phyloP scores from a whole-genome alignment of 2,113 vertebrate genomes.

The Zonotrichia leucophrys region DNA sequence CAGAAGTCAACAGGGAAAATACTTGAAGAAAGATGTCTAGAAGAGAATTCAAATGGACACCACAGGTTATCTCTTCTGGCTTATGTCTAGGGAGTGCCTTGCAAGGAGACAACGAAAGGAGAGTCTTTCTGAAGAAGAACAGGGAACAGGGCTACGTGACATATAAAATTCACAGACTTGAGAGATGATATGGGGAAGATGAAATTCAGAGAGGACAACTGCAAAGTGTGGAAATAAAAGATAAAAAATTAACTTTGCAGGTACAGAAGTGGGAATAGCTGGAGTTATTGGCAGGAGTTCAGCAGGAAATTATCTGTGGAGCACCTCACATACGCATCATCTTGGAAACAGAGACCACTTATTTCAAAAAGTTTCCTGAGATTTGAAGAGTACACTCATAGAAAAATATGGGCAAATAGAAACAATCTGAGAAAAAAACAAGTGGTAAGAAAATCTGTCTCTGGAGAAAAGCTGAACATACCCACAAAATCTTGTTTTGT shows the following conservation, averaged over 20 bases:
- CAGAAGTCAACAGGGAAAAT: background rate
- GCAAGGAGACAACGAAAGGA: background rate
- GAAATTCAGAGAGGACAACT: background rate
- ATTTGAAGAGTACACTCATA: background rate
- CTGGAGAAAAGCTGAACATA: background rate
- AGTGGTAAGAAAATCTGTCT: background rate
- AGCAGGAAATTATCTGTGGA: background rate
- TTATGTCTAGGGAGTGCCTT: background rate
- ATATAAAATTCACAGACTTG: background rate
- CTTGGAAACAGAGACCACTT: background rate
- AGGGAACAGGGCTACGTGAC: background rate
- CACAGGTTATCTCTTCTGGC: background rate
- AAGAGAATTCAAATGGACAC: background rate
- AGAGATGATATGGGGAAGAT: background rate
- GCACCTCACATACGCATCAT: background rate
- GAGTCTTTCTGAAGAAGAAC: background rate
- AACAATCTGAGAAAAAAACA: background rate
- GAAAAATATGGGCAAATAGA: background rate
- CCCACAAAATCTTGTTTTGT: background rate
- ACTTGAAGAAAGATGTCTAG: background rate
- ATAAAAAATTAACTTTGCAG: background rate
- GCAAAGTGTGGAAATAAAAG: background rate
- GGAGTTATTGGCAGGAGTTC: background rate
- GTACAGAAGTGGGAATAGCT: background rate
- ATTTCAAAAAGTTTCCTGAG: background rate